Percentiles rank a stretch among this genome's conserved stretches.
These are phyloP conservation scores for Habrosyne pyritoides DNA, from an alignment of 2,888 invertebrate species.

Conservation along the genomic window DNA sequence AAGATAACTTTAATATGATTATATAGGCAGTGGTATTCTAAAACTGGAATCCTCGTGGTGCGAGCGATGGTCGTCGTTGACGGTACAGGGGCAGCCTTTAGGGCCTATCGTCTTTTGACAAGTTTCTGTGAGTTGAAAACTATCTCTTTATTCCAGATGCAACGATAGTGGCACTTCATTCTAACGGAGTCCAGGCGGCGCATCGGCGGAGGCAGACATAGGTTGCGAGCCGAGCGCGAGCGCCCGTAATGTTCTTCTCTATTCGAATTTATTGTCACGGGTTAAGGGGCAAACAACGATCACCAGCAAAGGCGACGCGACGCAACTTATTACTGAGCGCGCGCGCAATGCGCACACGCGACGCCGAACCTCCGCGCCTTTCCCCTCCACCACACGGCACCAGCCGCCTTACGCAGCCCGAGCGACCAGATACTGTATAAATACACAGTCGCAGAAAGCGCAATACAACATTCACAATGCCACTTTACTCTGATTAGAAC, in stretches of 20 bases:
- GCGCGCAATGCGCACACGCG: conserved; percentile 48
- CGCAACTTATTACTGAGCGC: conserved; percentile 56
- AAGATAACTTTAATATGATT: conserved; percentile 63
- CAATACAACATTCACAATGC: conserved; percentile 36
- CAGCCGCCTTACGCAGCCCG: conserved; percentile 21
- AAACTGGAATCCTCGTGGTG: conserved; percentile 66
- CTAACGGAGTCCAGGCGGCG: conserved; percentile 78
- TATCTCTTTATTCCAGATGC: conserved; percentile 96
- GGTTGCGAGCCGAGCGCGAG: conserved; percentile 72
- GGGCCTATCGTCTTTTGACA: conserved; percentile 94
- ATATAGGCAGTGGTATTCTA: conserved; percentile 73
- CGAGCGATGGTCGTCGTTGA: conserved; percentile 73
- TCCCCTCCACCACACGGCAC: conserved; percentile 36
- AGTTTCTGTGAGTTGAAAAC: conserved; percentile 96
- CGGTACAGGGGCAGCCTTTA: conserved; percentile 48
- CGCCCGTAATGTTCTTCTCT: conserved; percentile 69
- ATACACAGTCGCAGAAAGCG: conserved; percentile 9
- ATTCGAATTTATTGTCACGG: conserved; percentile 81
- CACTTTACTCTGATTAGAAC: neutral
- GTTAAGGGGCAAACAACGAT: conserved; percentile 40
- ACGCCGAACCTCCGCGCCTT: conserved; percentile 37
- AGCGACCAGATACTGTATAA: conserved; percentile 23
- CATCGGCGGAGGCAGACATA: conserved; percentile 79
- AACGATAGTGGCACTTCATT: conserved; percentile 91
- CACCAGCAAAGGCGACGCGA: conserved; percentile 67